Conservation (phyloP, 1,140 invertebrate genomes). For the Drosophila cardini region DNA sequence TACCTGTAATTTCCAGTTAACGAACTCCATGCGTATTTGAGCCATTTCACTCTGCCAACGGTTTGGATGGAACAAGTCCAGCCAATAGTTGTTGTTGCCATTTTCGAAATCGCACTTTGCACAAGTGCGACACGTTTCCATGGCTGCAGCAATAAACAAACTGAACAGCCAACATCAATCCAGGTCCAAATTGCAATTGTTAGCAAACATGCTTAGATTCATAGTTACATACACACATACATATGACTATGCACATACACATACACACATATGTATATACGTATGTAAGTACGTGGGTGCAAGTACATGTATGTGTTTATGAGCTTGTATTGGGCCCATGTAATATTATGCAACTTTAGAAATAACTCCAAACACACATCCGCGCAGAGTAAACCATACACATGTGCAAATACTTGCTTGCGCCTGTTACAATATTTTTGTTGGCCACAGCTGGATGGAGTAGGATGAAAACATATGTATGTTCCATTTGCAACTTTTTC, state of each 20-base stretch:
- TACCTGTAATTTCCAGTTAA: conserved; percentile 79
- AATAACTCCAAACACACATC: conserved; percentile 28
- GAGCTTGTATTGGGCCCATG: conserved; percentile 6
- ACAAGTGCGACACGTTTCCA: conserved; percentile 84
- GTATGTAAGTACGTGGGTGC: conserved; percentile 8
- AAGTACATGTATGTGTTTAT: background rate
- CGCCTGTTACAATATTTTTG: conserved; percentile 19
- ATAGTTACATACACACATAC: conserved; percentile 17
- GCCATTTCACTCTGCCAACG: conserved; percentile 75
- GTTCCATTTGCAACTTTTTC: conserved; percentile 53
- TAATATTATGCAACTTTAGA: conserved; percentile 65
- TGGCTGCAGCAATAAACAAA: conserved; percentile 60
- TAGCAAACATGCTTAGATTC: conserved; percentile 12
- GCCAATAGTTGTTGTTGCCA: conserved; percentile 71
- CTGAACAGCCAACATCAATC: conserved; percentile 52
- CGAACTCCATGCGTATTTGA: conserved; percentile 71
- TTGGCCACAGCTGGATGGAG: conserved; percentile 34
- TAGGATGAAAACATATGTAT: conserved; percentile 51
- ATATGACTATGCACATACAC: background rate
- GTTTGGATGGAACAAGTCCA: conserved; percentile 78
- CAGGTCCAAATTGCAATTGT: conserved; percentile 40
- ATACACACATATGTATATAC: conserved; percentile 6
- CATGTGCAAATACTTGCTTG: conserved; percentile 23
- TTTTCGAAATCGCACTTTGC: conserved; percentile 81
- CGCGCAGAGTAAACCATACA: conserved; percentile 10